Percentiles rank a stretch among this genome's conserved stretches.
Conservation (phyloP, 1,140 invertebrate genomes). For the Platyura marginata region DNA sequence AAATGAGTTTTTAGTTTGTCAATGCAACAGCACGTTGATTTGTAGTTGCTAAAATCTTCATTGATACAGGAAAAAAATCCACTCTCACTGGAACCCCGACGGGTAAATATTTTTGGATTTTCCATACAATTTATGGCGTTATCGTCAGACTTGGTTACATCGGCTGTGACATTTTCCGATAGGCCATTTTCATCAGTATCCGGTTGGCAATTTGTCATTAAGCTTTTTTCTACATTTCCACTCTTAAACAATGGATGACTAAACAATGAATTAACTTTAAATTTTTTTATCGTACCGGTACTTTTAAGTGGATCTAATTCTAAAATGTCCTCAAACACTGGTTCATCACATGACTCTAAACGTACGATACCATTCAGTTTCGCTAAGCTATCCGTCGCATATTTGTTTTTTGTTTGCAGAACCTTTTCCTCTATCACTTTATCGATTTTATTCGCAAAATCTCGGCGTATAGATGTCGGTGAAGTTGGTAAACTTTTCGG, state of each 20-base stretch:
- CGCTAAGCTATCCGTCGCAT: background rate
- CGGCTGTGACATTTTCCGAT: background rate
- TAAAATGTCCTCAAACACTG: background rate
- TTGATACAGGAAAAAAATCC: constrained; percentile 74
- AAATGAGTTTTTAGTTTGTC: constrained; percentile 21
- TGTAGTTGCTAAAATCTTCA: constrained; percentile 30
- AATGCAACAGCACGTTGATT: constrained; percentile 9
- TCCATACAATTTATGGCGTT: background rate
- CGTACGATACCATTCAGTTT: background rate
- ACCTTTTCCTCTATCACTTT: background rate
- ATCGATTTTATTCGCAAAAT: constrained; percentile 10
- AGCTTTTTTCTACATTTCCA: constrained; percentile 3
- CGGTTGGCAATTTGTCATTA: too few species aligned
- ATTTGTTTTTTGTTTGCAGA: background rate
- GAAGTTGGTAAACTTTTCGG: constrained; percentile 29
- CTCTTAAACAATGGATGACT: constrained; percentile 12
- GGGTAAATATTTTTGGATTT: constrained; percentile 25
- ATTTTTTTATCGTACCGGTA: constrained; percentile 14
- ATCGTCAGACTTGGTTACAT: too few species aligned
- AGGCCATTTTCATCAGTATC: background rate
- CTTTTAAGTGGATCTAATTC: constrained; percentile 4
- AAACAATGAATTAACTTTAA: constrained; percentile 20
- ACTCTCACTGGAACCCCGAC: constrained; percentile 71
- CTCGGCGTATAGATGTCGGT: constrained; percentile 23
- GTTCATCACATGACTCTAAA: background rate